Conservation (phyloP, 2,888 invertebrate species). For the Drosophila infuscata region DNA sequence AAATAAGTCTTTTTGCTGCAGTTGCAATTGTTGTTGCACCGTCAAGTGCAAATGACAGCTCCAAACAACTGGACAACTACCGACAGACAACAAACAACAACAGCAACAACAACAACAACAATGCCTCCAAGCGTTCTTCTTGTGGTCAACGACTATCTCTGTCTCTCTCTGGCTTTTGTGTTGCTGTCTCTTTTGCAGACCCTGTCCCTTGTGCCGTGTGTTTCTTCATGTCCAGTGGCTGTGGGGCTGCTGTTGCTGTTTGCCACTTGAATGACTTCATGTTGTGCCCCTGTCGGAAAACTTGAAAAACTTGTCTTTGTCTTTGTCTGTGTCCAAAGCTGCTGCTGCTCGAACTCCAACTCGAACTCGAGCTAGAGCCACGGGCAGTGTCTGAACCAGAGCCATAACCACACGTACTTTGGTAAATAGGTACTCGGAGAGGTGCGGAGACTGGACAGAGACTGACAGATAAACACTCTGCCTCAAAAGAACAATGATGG, state of each 20-base stretch:
- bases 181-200: constrained; percentile 4
- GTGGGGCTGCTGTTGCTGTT: constrained; percentile 52
- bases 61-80: constrained; percentile 50
- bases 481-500: constrained; percentile 58
- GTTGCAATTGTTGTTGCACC: constrained; percentile 41
- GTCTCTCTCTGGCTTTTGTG: neutral
- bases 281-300: constrained; percentile 77
- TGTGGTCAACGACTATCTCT: constrained; percentile 60
- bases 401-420: constrained; percentile 66
- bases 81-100: constrained; percentile 30
- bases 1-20: constrained; percentile 32
- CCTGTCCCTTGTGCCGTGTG: constrained; percentile 28
- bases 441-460: constrained; percentile 32
- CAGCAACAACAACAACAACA: constrained; percentile 20
- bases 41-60: constrained; percentile 75
- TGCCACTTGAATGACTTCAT: constrained; percentile 79
- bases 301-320: constrained; percentile 79
- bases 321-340: constrained; percentile 69
- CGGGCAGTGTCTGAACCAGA: constrained; percentile 38
- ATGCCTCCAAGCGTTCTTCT: constrained; percentile 41
- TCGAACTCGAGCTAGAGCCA: constrained; percentile 27
- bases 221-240: constrained; percentile 45
- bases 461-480: constrained; percentile 46
- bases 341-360: constrained; percentile 10
- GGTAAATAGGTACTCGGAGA: constrained; percentile 53